Evolutionary conservation across 2,113 vertebrate species (phyloP).

Genomic region (Maylandia zebra): DNA sequence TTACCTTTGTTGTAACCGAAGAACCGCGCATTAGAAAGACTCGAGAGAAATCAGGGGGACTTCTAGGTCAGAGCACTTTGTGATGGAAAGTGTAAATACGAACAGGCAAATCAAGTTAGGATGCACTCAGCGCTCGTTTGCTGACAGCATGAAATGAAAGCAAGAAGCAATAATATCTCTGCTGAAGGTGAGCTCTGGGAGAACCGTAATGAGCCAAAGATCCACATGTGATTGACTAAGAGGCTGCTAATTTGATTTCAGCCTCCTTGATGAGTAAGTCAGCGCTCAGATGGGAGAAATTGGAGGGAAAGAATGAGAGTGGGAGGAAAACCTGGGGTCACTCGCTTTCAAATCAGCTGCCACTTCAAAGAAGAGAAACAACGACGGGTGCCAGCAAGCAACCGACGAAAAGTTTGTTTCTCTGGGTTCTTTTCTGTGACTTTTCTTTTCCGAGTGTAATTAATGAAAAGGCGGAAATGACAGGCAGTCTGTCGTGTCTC

Average conservation of each 20-base stretch:
- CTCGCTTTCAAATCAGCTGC: background rate
- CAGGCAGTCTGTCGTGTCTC: conserved; percentile 29
- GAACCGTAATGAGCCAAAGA: conserved; percentile 35
- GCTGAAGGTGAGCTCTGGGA: conserved; percentile 31
- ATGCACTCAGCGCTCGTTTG: conserved; percentile 36
- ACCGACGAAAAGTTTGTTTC: background rate
- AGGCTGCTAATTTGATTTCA: conserved; percentile 49
- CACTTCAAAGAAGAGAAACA: background rate
- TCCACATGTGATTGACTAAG: conserved; percentile 46
- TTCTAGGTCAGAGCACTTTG: conserved; percentile 36
- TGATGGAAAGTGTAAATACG: conserved; percentile 43
- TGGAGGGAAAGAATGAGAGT: background rate
- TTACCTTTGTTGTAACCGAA: conserved; percentile 5
- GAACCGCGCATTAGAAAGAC: background rate
- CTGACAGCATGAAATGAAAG: conserved; percentile 33
- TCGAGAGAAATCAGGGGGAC: background rate
- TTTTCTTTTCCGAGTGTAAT: conserved; percentile 18
- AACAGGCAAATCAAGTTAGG: conserved; percentile 39
- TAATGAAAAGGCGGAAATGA: conserved; percentile 38
- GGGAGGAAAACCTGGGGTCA: conserved; percentile 1
- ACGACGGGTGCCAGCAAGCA: background rate
- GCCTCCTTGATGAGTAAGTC: conserved; percentile 24
- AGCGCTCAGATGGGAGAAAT: background rate
- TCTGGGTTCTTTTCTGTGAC: background rate
- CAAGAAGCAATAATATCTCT: conserved; percentile 27